A percentile compares a stretch with the other conserved stretches of the same genome.
phyloP scores from a whole-genome alignment of 2,113 vertebrate species.

The Spermophilus dauricus region DNA sequence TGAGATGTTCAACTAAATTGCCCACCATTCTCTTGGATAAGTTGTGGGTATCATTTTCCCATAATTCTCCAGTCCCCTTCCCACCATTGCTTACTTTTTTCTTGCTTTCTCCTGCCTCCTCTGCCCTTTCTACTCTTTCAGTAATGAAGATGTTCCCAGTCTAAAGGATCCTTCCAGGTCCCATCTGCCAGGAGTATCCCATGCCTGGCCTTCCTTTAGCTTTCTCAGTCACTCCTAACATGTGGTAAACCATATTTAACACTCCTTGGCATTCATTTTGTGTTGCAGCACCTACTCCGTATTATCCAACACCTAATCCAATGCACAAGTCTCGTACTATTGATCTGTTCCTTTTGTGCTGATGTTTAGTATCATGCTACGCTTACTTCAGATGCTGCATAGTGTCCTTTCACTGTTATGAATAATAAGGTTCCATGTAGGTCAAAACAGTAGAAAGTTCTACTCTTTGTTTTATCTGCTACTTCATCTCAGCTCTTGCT shows the following conservation, averaged over 20 bases:
- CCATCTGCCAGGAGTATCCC: neutral
- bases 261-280: neutral
- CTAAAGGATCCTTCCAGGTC: neutral
- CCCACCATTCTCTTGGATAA: neutral
- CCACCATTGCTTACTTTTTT: neutral
- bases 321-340: neutral
- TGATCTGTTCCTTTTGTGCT: neutral
- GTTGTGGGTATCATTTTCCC: neutral
- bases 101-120: neutral
- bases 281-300: neutral
- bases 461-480: neutral
- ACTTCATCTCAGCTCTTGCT: neutral
- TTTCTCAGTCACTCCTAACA: neutral
- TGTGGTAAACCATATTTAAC: neutral
- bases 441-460: neutral
- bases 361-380: rapidly evolving
- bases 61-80: neutral
- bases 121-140: neutral
- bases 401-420: neutral
- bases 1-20: neutral
- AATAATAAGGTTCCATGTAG: neutral
- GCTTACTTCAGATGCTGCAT: neutral
- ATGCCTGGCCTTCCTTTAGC: neutral
- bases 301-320: neutral
- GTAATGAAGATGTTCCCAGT: neutral